A percentile compares a stretch with the other conserved stretches of the same genome.
Evolutionary conservation across 2,113 vertebrate species (phyloP).

Genomic region (Megatriorchis doriae): DNA sequence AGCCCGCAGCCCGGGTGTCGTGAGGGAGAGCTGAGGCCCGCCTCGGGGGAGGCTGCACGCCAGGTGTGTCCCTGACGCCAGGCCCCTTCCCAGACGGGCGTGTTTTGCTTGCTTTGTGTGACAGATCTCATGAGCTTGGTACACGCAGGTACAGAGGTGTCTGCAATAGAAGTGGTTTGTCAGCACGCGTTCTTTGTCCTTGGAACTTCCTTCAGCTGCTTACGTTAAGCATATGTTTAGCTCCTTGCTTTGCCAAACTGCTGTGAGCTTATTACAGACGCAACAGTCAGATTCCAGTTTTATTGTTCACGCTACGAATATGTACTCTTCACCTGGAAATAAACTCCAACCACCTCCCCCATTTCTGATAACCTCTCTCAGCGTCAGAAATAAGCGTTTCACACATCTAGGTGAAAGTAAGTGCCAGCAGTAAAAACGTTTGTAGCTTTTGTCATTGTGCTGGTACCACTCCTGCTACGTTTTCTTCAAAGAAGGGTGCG

Average conservation of each 20-base stretch:
- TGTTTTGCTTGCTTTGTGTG: background rate
- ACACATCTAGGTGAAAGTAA: background rate
- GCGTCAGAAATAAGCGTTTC: background rate
- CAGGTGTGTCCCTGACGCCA: background rate
- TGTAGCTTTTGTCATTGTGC: background rate
- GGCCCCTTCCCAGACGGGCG: rapidly evolving
- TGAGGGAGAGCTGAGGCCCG: no score
- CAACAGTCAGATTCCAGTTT: background rate
- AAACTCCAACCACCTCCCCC: background rate
- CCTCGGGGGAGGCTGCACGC: rapidly evolving
- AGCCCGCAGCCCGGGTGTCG: rapidly evolving
- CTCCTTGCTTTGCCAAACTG: background rate
- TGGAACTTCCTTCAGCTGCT: background rate
- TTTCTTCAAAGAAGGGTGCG: background rate
- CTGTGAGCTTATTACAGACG: background rate
- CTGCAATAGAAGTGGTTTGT: background rate
- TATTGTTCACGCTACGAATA: background rate
- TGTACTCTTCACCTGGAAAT: background rate
- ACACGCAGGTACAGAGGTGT: background rate
- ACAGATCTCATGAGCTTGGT: no score
- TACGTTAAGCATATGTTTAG: background rate
- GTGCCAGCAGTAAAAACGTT: background rate
- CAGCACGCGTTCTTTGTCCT: background rate
- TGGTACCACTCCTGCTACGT: rapidly evolving
- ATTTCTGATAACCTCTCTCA: background rate